phyloP scores from a whole-genome alignment of 2,888 invertebrate species.

The Hirtodrosophila alboralis region DNA sequence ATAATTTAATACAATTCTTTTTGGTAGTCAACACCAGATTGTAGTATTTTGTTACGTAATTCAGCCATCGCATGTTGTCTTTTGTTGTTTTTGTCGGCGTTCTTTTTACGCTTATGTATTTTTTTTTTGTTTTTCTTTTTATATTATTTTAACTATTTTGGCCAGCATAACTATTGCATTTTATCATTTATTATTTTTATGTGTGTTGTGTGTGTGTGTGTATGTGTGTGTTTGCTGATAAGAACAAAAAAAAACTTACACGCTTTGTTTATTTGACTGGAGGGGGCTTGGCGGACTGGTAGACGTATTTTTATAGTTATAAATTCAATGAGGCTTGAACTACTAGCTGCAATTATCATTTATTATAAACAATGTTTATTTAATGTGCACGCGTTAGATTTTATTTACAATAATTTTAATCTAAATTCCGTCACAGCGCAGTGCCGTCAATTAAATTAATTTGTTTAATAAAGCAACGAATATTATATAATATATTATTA shows the following conservation, averaged over 20 bases:
- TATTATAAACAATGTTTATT: background rate
- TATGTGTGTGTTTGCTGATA: conserved; percentile 51
- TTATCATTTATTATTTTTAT: conserved; percentile 10
- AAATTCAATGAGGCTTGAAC: conserved; percentile 13
- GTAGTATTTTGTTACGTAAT: conserved; percentile 57
- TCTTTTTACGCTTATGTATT: conserved; percentile 7
- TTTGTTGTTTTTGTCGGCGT: conserved; percentile 26
- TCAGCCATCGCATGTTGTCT: conserved; percentile 34
- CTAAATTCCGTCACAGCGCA: too few species aligned
- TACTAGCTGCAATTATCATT: conserved; percentile 4
- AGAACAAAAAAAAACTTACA: conserved; percentile 39
- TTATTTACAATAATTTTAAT: too few species aligned
- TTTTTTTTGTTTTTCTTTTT: too few species aligned
- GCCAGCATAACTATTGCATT: conserved; percentile 22
- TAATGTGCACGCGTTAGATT: too few species aligned
- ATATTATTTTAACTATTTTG: conserved; percentile 4
- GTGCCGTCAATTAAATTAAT: conserved; percentile 11
- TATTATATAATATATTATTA: conserved; percentile 50
- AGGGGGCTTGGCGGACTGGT: background rate
- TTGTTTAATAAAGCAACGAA: background rate
- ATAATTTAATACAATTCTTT: too few species aligned
- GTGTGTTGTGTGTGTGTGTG: too few species aligned
- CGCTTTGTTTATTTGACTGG: conserved; percentile 12
- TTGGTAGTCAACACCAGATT: conserved; percentile 16
- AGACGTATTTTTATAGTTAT: conserved; percentile 27